phyloP scores from a whole-genome alignment of 2,797 vertebrate species.

The Protonibea diacanthus region DNA sequence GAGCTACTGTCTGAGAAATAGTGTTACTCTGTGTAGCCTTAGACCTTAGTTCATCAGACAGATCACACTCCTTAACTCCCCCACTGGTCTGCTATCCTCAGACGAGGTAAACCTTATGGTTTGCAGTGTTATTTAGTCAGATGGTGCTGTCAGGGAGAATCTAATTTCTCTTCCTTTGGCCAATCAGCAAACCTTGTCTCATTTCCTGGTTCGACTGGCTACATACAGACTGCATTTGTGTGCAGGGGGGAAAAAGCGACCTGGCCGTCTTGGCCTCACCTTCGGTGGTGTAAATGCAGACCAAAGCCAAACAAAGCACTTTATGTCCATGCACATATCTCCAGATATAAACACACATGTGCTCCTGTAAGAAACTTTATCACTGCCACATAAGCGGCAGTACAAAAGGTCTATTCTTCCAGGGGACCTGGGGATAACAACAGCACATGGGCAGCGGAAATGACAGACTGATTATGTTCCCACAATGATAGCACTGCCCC shows the following conservation, averaged over 20 bases:
- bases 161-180: slow-evolving; percentile 63
- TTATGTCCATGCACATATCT: slow-evolving; percentile 91
- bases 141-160: slow-evolving; percentile 64
- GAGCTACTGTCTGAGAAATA: slow-evolving; percentile 54
- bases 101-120: slow-evolving; percentile 45
- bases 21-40: slow-evolving; percentile 45
- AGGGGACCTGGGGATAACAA: slow-evolving; percentile 88
- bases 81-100: slow-evolving; percentile 45
- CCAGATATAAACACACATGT: slow-evolving; percentile 83
- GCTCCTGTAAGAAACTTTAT: slow-evolving; percentile 94
- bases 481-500: slow-evolving; percentile 94
- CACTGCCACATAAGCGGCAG: slow-evolving; percentile 88
- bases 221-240: slow-evolving; percentile 75
- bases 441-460: slow-evolving; percentile 94
- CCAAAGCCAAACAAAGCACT: slow-evolving; percentile 90
- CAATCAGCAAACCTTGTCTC: slow-evolving; percentile 75
- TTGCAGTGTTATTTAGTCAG: slow-evolving; percentile 66
- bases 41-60: slow-evolving; percentile 60
- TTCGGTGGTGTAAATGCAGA: slow-evolving; percentile 82
- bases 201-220: slow-evolving; percentile 77
- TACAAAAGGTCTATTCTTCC: slow-evolving; percentile 96
- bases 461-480: slow-evolving; percentile 97
- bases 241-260: slow-evolving; percentile 63
- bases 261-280: slow-evolving; percentile 66
- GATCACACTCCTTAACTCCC: slow-evolving; percentile 56